These are phyloP conservation scores for Campylomormyrus tamandua DNA, from an alignment of 2,113 vertebrate genomes.

Conservation along the genomic window DNA sequence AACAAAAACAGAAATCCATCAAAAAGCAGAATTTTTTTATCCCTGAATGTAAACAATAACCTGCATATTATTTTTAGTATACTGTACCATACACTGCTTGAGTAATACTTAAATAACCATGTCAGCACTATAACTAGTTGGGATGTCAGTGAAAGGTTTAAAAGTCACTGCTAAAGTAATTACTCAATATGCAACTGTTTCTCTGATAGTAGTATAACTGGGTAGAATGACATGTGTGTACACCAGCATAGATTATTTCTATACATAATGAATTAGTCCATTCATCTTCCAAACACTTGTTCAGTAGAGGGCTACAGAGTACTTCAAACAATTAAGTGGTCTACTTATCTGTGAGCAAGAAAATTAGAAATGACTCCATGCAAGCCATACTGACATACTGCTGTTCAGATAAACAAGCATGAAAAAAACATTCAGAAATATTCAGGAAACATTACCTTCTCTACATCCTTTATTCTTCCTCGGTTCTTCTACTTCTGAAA, in stretches of 20 bases:
- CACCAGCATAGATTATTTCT: neutral
- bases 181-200: neutral
- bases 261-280: neutral
- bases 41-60: neutral
- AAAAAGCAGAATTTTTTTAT: neutral
- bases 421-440: neutral
- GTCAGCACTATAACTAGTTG: neutral
- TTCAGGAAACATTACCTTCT: slow-evolving; percentile 56
- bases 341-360: neutral
- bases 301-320: neutral
- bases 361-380: neutral
- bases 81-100: neutral
- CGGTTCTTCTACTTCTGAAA: slow-evolving; percentile 68
- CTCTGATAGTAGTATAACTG: neutral
- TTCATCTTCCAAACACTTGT: neutral
- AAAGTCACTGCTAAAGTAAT: neutral
- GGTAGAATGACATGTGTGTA: neutral
- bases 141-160: neutral
- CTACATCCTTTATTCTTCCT: slow-evolving; percentile 44
- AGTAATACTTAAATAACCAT: neutral
- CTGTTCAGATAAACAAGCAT: neutral
- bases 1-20: neutral
- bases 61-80: neutral
- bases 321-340: neutral
- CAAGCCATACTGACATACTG: neutral